Evolutionary conservation across 2,888 invertebrate genomes (phyloP).

Genomic region (Auanema freiburgensis): DNA sequence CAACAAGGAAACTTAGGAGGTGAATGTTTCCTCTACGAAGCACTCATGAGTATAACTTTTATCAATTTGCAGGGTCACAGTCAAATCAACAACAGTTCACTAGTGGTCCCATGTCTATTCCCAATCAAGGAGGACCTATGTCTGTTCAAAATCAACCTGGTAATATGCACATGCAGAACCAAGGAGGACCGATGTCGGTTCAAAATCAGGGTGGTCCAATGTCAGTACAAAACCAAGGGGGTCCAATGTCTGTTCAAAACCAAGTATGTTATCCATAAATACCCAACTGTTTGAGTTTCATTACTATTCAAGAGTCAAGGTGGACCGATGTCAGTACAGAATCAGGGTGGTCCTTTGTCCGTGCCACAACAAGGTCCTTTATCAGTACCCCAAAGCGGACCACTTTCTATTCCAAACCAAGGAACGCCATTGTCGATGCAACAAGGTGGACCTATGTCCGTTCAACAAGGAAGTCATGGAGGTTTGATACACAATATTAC

Average conservation of each 20-base stretch:
- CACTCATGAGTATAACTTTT: too few species aligned
- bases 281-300: too few species aligned
- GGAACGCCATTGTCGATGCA: not conserved
- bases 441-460: constrained; percentile 7
- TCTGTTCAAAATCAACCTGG: too few species aligned
- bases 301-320: too few species aligned
- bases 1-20: not conserved
- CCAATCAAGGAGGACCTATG: too few species aligned
- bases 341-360: constrained; percentile 6
- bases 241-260: constrained; percentile 9
- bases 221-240: constrained; percentile 3
- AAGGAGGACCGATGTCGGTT: too few species aligned
- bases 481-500: not conserved
- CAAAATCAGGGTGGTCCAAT: too few species aligned
- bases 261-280: too few species aligned
- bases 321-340: constrained; percentile 7
- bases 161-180: too few species aligned
- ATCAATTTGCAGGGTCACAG: too few species aligned
- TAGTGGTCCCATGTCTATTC: not conserved
- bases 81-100: not conserved
- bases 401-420: not conserved
- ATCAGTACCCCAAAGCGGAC: not conserved
- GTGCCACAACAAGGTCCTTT: not conserved
- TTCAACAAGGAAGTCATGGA: constrained; percentile 6
- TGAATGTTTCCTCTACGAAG: too few species aligned